These are phyloP conservation scores for Acanthococcus lagerstroemiae DNA, from an alignment of 2,888 invertebrate species.

Conservation along the genomic window DNA sequence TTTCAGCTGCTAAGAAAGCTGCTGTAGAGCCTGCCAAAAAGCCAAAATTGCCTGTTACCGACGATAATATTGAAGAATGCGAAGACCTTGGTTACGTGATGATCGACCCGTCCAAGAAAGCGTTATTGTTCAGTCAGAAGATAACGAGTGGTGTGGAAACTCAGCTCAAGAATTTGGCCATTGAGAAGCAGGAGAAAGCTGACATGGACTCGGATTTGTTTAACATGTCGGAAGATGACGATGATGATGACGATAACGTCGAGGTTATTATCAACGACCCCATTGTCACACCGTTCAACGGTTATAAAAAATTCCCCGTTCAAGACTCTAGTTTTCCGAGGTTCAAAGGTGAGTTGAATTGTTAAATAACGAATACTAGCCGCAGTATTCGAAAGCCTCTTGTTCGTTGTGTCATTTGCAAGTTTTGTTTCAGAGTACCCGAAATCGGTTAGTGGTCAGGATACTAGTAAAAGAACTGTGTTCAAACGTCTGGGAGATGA, in stretches of 20 bases:
- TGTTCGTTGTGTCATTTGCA: background rate
- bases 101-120: constrained; percentile 18
- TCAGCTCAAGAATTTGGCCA: background rate
- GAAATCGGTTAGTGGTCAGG: background rate
- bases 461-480: constrained; percentile 10
- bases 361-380: no score
- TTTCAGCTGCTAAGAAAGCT: background rate
- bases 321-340: background rate
- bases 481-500: constrained; percentile 26
- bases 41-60: background rate
- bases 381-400: no score
- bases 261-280: constrained; percentile 24
- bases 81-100: constrained; percentile 27
- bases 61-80: constrained; percentile 27
- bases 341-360: background rate
- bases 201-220: background rate
- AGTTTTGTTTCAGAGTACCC: constrained; percentile 1
- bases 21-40: constrained; percentile 2
- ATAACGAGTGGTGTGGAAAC: background rate
- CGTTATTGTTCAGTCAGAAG: background rate
- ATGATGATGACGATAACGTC: constrained; percentile 28
- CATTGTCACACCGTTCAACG: constrained; percentile 11
- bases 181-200: constrained; percentile 6
- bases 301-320: constrained; percentile 1
- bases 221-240: constrained; percentile 18